These are phyloP conservation scores for Larimichthys polyactis DNA, from an alignment of 2,113 vertebrate genomes.

Conservation along the genomic window DNA sequence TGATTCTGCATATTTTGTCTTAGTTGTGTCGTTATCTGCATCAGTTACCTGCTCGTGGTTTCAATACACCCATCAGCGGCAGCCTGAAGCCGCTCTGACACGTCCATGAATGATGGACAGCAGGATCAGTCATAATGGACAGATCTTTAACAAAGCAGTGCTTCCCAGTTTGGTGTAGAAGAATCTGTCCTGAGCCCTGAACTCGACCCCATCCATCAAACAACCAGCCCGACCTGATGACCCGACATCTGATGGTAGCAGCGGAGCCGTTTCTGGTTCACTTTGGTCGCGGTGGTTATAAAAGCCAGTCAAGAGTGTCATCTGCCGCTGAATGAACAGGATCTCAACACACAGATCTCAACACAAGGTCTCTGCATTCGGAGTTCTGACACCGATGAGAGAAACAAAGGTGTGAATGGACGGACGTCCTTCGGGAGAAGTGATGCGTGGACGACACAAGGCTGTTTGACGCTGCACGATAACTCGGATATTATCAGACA, in stretches of 20 bases:
- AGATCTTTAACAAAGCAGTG: background rate
- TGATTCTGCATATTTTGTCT: background rate
- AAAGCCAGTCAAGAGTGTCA: background rate
- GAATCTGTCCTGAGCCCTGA: background rate
- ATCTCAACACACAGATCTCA: background rate
- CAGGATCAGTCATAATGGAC: too few species aligned
- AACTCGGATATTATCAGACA: background rate
- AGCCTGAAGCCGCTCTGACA: background rate
- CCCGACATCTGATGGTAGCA: too few species aligned
- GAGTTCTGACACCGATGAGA: fast-evolving
- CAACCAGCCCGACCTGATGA: background rate
- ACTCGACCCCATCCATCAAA: background rate
- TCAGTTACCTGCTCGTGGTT: background rate
- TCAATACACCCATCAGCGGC: background rate
- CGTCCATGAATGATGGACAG: background rate
- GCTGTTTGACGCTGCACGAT: background rate
- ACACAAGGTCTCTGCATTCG: background rate
- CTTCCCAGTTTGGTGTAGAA: background rate
- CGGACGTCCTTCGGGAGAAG: background rate
- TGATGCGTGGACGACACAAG: background rate
- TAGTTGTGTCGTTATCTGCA: background rate
- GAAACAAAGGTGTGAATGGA: background rate
- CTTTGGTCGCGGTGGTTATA: background rate
- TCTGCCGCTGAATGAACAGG: conserved; percentile 1
- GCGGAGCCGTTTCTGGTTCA: background rate